Conservation (phyloP, 2,797 vertebrate species). For the Enteromius argenteus region DNA sequence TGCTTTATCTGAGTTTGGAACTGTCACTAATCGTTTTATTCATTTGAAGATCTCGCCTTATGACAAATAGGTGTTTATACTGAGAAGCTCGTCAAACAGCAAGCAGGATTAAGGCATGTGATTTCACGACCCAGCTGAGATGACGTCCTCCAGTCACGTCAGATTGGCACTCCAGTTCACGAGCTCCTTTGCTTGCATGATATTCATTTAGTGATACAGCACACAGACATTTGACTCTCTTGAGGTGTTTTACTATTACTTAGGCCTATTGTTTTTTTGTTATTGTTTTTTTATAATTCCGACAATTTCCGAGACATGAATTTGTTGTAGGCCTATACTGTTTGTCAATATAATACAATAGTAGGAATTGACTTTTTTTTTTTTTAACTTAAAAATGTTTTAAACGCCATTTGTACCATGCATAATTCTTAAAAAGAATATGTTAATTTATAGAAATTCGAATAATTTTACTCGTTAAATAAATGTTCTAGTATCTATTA, state of each 20-base stretch:
- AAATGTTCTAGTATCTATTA: not conserved
- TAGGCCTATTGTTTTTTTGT: not conserved
- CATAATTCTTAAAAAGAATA: not conserved
- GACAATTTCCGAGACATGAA: not conserved
- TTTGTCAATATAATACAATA: not conserved
- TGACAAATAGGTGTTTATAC: not conserved
- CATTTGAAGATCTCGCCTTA: not conserved
- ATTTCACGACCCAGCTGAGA: not conserved
- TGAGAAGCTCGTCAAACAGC: conserved; percentile 24
- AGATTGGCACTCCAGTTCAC: not conserved
- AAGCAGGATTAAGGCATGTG: not conserved
- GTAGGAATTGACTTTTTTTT: not conserved
- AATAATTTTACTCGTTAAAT: not conserved
- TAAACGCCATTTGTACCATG: not conserved
- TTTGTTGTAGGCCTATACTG: not conserved
- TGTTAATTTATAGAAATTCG: not conserved
- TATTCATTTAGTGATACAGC: not conserved
- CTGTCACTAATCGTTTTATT: conserved; percentile 66
- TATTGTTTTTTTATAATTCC: not conserved
- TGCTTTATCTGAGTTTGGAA: conserved; percentile 63
- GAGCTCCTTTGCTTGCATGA: not conserved
- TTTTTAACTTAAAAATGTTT: not conserved
- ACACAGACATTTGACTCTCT: not conserved
- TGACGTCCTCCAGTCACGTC: not conserved
- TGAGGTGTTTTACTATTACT: not conserved